Percentiles rank a stretch among this genome's conserved stretches.
Conservation (phyloP, 2,113 vertebrate genomes). For the Campylorhamphus procurvoides region DNA sequence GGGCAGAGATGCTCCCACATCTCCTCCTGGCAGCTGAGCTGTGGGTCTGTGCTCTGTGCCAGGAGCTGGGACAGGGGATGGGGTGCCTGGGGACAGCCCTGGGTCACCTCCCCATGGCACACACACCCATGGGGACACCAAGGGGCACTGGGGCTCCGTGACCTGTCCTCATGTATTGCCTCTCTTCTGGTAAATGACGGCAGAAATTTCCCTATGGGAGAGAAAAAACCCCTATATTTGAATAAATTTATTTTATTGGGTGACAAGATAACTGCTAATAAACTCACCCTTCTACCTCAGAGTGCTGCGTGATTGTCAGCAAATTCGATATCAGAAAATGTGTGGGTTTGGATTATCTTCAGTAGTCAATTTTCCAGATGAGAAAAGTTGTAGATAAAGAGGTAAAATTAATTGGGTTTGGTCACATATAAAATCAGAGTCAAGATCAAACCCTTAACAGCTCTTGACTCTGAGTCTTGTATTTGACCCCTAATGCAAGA, state of each 20-base stretch:
- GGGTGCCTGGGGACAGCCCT: fast-evolving
- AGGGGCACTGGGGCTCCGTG: not conserved
- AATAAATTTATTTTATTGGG: not conserved
- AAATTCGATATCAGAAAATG: not conserved
- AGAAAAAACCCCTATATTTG: not conserved
- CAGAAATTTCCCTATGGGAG: not conserved
- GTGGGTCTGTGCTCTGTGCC: not conserved
- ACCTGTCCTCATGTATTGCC: not conserved
- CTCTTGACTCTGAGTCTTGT: not conserved
- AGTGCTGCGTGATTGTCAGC: not conserved
- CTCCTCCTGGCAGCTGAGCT: constrained; percentile 7
- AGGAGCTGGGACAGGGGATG: not conserved
- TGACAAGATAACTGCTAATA: not conserved
- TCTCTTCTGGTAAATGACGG: not conserved
- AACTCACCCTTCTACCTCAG: not conserved
- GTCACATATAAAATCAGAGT: not conserved
- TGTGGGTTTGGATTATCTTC: not conserved
- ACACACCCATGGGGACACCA: not conserved
- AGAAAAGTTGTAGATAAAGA: not conserved
- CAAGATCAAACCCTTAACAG: not conserved
- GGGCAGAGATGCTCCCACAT: not conserved
- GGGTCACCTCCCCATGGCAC: fast-evolving
- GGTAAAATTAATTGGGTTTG: not conserved
- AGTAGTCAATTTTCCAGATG: not conserved
- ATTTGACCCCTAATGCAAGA: not conserved